Evolutionary conservation across 2,888 invertebrate species (phyloP), one percentile per base, ranked within the genome.

Genomic region (Agrochola lota): DNA sequence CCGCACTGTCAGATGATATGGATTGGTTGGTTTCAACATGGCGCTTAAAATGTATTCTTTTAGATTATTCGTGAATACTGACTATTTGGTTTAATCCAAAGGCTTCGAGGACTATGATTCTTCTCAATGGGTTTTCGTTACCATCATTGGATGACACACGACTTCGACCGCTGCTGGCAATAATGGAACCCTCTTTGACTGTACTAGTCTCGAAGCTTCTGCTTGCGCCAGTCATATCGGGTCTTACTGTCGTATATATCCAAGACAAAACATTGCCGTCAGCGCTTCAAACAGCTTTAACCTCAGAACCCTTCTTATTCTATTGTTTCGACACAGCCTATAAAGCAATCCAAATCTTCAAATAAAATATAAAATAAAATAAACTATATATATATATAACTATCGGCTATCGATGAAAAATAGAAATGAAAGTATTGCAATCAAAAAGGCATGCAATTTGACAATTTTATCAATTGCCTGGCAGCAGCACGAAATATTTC

Each of bases 1-100:
- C 83, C 80, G 26, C 77, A 74, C 15, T 64, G 73, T 74, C 73
- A 63, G 68, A 52, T 76, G 43, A 64, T 52, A 80, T 62, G 60
- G 68, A 83, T 71, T 64, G 77, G 55, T 60, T 43, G 67, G 52
- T 64, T 59, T 20, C 12, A 15, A 62, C 12, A 52, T 17, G 15
- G 57, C 15, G 6, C 59, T 55, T 5, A 30, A 78, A 57, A 26
- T 40, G 0, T n/a, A 23, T n/a, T 43, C 57, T 46, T 57, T 2
- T 1, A 15, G 1, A 9, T 55, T 35, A 0, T n/a, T 74, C 8
- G 52, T 73, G 15, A 23, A 23, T 30, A 7, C 20, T 30, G 67
- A 23, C 9, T 52, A 15, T 68, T 52, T 35, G 15, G 15, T 46
- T 66, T 46, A 0, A n/a, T 17, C 6, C 0, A 5, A 8, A 40